phyloP scores from a whole-genome alignment of 2,888 invertebrate species.

The Drosophila eohydei region DNA sequence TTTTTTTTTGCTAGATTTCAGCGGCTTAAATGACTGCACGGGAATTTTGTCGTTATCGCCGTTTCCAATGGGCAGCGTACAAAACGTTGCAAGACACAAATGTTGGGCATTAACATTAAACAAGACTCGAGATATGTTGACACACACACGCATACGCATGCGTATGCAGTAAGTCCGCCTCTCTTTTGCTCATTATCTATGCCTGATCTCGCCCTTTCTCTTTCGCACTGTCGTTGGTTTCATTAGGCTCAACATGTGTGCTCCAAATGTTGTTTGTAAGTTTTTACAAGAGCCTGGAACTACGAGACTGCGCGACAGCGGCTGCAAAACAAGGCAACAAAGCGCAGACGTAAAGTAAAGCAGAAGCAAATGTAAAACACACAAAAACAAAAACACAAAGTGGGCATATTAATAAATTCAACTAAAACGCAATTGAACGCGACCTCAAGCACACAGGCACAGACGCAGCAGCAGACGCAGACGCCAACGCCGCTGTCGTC shows the following conservation, averaged over 20 bases:
- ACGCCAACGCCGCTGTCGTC: constrained; percentile 37
- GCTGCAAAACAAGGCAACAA: constrained; percentile 58
- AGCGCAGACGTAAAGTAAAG: constrained; percentile 38
- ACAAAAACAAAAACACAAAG: constrained; percentile 38
- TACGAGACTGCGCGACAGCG: constrained; percentile 41
- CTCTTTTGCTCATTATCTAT: constrained; percentile 14
- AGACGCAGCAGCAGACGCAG: constrained; percentile 18
- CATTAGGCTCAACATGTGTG: constrained; percentile 68
- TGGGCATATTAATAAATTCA: constrained; percentile 70
- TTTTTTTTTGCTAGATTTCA: constrained; percentile 70
- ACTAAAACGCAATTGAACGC: constrained; percentile 70
- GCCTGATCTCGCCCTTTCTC: neutral
- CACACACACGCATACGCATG: constrained; percentile 11
- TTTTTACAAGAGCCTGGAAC: constrained; percentile 56
- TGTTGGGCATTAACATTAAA: constrained; percentile 60
- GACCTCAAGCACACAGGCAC: constrained; percentile 47
- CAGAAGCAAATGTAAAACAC: constrained; percentile 40
- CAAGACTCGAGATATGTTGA: constrained; percentile 31
- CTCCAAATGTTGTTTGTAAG: constrained; percentile 75
- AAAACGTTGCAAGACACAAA: constrained; percentile 68
- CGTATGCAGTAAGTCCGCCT: constrained; percentile 20
- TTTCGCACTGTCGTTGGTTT: constrained; percentile 8
- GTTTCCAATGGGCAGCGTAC: constrained; percentile 32
- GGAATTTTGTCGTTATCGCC: constrained; percentile 66
- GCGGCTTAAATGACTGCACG: constrained; percentile 73